phyloP scores from a whole-genome alignment of 2,797 vertebrate genomes.

The Onychomys torridus region DNA sequence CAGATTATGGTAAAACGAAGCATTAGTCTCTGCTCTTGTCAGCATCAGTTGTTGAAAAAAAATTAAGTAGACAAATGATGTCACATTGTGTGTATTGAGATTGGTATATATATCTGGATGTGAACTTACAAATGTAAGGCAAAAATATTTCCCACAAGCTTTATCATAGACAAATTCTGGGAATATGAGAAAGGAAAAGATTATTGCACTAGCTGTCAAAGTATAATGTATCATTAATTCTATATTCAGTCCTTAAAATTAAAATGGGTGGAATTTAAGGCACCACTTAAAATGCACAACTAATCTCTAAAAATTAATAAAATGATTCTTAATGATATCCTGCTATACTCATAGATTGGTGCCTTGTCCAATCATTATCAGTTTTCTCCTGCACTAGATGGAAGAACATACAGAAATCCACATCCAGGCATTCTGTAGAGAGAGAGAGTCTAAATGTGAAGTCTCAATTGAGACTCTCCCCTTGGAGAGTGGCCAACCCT shows the following conservation, averaged over 20 bases:
- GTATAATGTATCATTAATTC: background rate
- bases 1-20: background rate
- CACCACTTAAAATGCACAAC: background rate
- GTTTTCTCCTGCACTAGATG: background rate
- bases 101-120: background rate
- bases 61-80: background rate
- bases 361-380: background rate
- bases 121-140: background rate
- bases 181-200: background rate
- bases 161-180: background rate
- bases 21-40: background rate
- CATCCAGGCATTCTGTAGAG: fast-evolving
- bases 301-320: background rate
- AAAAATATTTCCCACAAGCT: background rate
- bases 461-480: background rate
- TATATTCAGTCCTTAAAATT: background rate
- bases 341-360: background rate
- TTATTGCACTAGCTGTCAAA: background rate
- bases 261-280: background rate
- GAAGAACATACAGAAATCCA: background rate
- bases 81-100: background rate
- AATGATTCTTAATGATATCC: background rate
- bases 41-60: background rate
- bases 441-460: background rate
- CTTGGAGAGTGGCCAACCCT: background rate